Base-by-base conservation (phyloP, 2,797 vertebrate genomes). In the Oreortyx pictus region DNA sequence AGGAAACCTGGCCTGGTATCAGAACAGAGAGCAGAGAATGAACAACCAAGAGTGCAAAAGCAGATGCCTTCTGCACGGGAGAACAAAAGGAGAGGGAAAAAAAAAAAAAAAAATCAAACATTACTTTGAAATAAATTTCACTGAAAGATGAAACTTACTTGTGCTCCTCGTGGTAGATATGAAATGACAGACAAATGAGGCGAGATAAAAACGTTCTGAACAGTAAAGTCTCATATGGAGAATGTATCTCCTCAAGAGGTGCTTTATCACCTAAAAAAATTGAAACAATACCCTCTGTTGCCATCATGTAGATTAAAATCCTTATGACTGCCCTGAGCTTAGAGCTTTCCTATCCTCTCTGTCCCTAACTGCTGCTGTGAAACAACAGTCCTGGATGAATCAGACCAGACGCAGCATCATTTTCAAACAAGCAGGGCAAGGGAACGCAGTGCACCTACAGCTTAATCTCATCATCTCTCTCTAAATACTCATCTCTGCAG, bases 111-210 rank as follows among this genome's bases (percentile, higher is more conserved):
- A 39, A 75, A 17, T 78, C 77, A 75, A 79, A 76, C 33, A 75
- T 70, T 41, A 39, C 9, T 22, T 4, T 44, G 44, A 72, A 84
- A 86, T 39, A 70, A 52, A 67, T 49, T 3, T 35, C 27, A 35
- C 14, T 14, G 18, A 4, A 74, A 62, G 43, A 64, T 43, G 14
- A 12, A 75, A 94, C 98, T 98, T 97, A 99, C 99, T 78, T 90
- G 85, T 86, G 96, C 14, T 98, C 96, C 89, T 97, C 89, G 60
- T 96, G 96, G 93, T 98, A 98, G 81, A 98, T 97, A 94, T 97
- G 97, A 94, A 98, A 98, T 43, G 99, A 98, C 84, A 99, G 79
- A 19, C 90, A 96, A 84, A 99, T 95, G 11, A 99, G 97, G 68
- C 96, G 96, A 46, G 97, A 98, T 87, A 99, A 93, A 96, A 99